These are phyloP conservation scores for Paracanthobrama guichenoti DNA, from an alignment of 2,113 vertebrate genomes.

Conservation along the genomic window DNA sequence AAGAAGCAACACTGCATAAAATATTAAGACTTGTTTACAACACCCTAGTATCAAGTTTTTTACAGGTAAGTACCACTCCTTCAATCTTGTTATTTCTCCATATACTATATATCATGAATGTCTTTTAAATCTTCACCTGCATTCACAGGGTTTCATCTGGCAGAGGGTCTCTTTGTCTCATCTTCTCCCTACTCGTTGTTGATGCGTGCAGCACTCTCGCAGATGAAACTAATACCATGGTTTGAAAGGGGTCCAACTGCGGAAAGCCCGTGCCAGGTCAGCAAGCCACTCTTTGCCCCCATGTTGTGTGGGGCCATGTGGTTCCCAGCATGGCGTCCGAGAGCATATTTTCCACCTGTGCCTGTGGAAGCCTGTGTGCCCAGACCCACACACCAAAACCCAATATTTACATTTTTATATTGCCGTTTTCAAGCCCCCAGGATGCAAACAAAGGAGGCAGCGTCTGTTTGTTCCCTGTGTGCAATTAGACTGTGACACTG, in stretches of 20 bases:
- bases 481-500: slow-evolving; percentile 54
- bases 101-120: not conserved
- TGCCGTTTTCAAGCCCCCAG: slow-evolving; percentile 56
- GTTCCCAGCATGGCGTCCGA: slow-evolving; percentile 76
- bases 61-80: not conserved
- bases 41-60: not conserved
- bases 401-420: slow-evolving; percentile 67
- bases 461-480: slow-evolving; percentile 55
- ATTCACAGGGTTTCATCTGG: slow-evolving; percentile 25
- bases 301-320: slow-evolving; percentile 83
- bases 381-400: slow-evolving; percentile 51
- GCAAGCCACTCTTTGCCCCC: slow-evolving; percentile 77
- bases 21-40: not conserved
- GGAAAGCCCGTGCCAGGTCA: slow-evolving; percentile 62
- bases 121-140: slow-evolving; percentile 30
- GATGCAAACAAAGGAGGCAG: slow-evolving; percentile 54
- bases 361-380: slow-evolving; percentile 59
- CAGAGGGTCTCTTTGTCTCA: slow-evolving; percentile 56
- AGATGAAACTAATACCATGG: slow-evolving; percentile 58
- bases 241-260: slow-evolving; percentile 62
- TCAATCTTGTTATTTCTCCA: not conserved
- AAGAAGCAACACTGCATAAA: not conserved
- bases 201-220: slow-evolving; percentile 49
- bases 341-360: slow-evolving; percentile 81
- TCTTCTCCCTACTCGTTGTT: slow-evolving; percentile 40